A percentile compares a stretch with the other conserved stretches of the same genome.
phyloP scores from a whole-genome alignment of 1,140 invertebrate genomes.

The Drosophila pachea region DNA sequence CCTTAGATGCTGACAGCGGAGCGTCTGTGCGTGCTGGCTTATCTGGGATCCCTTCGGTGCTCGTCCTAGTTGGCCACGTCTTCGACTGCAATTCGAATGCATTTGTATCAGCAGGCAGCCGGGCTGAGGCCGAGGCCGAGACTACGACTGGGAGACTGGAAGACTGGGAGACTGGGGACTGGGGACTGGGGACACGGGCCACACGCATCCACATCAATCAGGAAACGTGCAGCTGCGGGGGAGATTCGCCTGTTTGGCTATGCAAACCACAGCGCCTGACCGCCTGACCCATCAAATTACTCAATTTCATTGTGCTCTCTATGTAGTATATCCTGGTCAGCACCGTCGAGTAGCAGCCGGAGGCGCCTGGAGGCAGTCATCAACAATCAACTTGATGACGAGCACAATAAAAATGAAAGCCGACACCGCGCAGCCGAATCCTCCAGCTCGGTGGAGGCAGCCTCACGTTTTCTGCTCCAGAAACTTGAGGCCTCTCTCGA shows the following conservation, averaged over 20 bases:
- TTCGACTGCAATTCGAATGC: slow-evolving; percentile 62
- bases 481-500: slow-evolving; percentile 27
- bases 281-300: slow-evolving; percentile 76
- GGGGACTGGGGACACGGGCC: slow-evolving; percentile 6
- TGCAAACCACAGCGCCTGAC: slow-evolving; percentile 73
- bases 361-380: slow-evolving; percentile 60
- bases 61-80: slow-evolving; percentile 44
- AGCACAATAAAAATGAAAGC: slow-evolving; percentile 77
- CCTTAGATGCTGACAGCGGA: slow-evolving; percentile 66
- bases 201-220: slow-evolving; percentile 61
- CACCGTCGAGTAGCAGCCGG: slow-evolving; percentile 21
- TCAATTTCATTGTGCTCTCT: slow-evolving; percentile 74
- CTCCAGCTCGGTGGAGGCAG: no score
- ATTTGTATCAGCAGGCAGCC: slow-evolving; percentile 42
- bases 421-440: slow-evolving; percentile 47
- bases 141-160: no score
- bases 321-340: slow-evolving; percentile 44
- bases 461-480: slow-evolving; percentile 1
- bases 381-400: slow-evolving; percentile 76
- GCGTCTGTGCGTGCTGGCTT: slow-evolving; percentile 69
- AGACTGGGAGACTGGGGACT: no score
- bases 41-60: slow-evolving; percentile 34
- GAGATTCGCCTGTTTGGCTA: slow-evolving; percentile 64
- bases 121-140: not conserved
- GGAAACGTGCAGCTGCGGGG: slow-evolving; percentile 21